phyloP scores from a whole-genome alignment of 2,888 invertebrate species.

The Galerucella nymphaeae region DNA sequence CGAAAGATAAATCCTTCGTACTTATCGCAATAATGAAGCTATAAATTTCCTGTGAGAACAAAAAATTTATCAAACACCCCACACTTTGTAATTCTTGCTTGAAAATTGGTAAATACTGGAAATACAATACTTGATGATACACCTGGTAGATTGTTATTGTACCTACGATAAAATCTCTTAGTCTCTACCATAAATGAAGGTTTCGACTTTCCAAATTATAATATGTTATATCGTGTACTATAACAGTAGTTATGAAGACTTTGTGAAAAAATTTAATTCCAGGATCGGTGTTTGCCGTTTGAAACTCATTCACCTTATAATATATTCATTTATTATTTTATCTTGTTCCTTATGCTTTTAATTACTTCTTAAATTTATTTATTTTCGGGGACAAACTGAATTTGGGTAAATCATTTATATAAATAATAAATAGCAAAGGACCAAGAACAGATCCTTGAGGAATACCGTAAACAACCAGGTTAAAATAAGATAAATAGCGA shows the following conservation, averaged over 20 bases:
- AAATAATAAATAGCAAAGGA: too few species aligned
- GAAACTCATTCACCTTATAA: too few species aligned
- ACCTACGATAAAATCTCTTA: constrained; percentile 6
- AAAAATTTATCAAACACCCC: background rate
- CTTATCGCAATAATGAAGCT: background rate
- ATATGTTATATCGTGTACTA: background rate
- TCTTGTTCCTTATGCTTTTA: too few species aligned
- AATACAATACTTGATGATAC: constrained; percentile 1
- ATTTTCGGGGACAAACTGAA: too few species aligned
- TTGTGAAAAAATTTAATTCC: constrained; percentile 2
- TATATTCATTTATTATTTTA: too few species aligned
- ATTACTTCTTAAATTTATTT: too few species aligned
- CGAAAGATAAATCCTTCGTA: background rate
- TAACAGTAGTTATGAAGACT: background rate
- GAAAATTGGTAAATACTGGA: background rate
- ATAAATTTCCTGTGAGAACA: background rate
- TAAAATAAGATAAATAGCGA: too few species aligned
- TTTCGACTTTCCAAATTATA: constrained; percentile 1
- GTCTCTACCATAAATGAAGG: background rate
- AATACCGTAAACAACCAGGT: too few species aligned
- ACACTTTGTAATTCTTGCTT: background rate
- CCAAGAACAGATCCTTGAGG: too few species aligned
- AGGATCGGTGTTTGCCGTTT: background rate
- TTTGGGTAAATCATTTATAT: too few species aligned
- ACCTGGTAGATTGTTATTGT: background rate